Percentiles rank a stretch among this genome's conserved stretches.
Conservation (phyloP, 2,113 vertebrate genomes). For the Gasterosteus nipponicus region DNA sequence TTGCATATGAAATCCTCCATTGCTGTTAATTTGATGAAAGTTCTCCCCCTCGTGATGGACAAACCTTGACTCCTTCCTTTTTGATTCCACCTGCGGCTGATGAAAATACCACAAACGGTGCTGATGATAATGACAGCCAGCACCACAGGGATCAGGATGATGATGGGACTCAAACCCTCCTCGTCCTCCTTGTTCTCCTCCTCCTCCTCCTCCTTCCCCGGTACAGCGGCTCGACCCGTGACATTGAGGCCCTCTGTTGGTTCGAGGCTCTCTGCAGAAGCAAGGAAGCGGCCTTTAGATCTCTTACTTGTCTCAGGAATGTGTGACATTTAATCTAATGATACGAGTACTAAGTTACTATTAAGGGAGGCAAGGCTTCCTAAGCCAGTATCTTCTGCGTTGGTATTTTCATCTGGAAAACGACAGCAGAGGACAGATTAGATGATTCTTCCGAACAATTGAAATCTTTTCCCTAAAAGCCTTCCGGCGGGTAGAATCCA, state of each 20-base stretch:
- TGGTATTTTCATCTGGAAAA: neutral
- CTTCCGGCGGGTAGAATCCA: neutral
- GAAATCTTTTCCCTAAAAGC: neutral
- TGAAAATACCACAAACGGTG: constrained; percentile 45
- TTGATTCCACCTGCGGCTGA: constrained; percentile 48
- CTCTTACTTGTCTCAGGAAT: neutral
- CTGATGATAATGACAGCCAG: constrained; percentile 53
- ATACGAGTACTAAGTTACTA: neutral
- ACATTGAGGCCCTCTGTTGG: accelerated
- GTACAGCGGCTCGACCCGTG: accelerated
- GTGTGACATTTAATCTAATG: neutral
- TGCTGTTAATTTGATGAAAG: neutral
- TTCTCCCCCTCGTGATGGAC: constrained; percentile 2
- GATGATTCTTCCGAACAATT: neutral
- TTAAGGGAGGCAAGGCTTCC: accelerated
- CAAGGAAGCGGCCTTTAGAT: neutral
- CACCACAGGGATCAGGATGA: constrained; percentile 61
- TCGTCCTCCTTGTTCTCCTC: neutral
- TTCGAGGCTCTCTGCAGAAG: accelerated
- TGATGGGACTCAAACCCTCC: neutral
- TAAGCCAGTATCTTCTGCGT: neutral
- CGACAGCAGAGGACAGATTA: neutral
- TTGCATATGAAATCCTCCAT: neutral
- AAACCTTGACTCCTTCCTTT: constrained; percentile 47
- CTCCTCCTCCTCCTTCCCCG: accelerated